A percentile compares a stretch with the other conserved stretches of the same genome.
Evolutionary conservation across 2,888 invertebrate genomes (phyloP).

Genomic region (Epinotia brunnichana): DNA sequence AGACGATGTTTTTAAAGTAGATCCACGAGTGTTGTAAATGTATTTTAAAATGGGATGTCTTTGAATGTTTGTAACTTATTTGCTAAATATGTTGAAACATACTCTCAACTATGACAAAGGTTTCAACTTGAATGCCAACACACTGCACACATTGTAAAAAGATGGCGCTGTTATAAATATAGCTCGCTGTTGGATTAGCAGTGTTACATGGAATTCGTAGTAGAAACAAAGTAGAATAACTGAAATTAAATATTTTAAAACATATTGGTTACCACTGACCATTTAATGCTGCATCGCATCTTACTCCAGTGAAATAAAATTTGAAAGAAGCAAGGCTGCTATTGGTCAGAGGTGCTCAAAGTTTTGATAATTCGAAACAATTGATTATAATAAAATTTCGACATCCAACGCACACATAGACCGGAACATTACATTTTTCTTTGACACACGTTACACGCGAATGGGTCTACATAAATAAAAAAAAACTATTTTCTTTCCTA

Average conservation of each 20-base stretch:
- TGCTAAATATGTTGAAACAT: constrained; percentile 52
- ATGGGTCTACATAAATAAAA: constrained; percentile 71
- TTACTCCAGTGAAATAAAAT: neutral
- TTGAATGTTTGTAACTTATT: constrained; percentile 47
- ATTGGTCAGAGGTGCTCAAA: constrained; percentile 22
- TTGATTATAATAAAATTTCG: constrained; percentile 42
- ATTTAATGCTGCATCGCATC: constrained; percentile 15
- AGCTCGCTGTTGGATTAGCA: constrained; percentile 43
- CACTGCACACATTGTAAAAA: constrained; percentile 76
- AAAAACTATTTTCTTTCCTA: constrained; percentile 49
- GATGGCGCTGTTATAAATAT: constrained; percentile 53
- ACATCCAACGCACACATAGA: constrained; percentile 49
- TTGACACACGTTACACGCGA: constrained; percentile 64
- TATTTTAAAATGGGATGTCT: constrained; percentile 62
- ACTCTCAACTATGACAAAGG: constrained; percentile 49
- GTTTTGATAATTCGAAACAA: constrained; percentile 35
- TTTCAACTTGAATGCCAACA: constrained; percentile 73
- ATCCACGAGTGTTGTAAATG: constrained; percentile 78
- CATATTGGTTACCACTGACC: constrained; percentile 14
- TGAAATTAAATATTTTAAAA: neutral
- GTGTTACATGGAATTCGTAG: constrained; percentile 25
- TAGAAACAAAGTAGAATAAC: constrained; percentile 14
- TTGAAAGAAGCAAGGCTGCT: constrained; percentile 11
- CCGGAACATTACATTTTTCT: constrained; percentile 37
- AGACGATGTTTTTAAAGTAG: constrained; percentile 62